Percentiles rank a stretch among this genome's conserved stretches.
phyloP scores from a whole-genome alignment of 2,888 invertebrate genomes.

The Hermaeophaga mercurialis region DNA sequence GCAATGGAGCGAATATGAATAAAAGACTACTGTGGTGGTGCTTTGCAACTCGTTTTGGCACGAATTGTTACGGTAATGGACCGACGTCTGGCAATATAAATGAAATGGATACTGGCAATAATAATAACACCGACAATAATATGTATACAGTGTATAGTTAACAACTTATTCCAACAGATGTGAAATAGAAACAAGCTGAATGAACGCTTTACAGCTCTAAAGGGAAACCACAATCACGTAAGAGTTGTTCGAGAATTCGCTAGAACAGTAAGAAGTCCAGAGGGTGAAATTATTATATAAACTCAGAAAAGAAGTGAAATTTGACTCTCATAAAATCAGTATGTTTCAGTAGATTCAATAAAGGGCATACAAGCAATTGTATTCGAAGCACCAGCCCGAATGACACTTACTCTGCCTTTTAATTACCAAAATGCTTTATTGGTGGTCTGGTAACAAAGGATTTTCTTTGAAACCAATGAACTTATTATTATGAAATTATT shows the following conservation, averaged over 20 bases:
- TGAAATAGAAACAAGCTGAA: neutral
- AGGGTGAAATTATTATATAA: neutral
- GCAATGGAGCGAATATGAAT: neutral
- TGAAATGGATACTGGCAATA: neutral
- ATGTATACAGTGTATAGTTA: constrained; percentile 1
- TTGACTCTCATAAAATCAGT: too few relatives aligned
- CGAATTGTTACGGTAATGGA: constrained; percentile 15
- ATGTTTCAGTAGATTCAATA: too few relatives aligned
- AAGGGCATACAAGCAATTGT: too few relatives aligned
- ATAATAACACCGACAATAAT: constrained; percentile 13
- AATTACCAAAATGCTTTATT: too few relatives aligned
- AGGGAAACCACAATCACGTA: neutral
- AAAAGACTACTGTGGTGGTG: constrained; percentile 2
- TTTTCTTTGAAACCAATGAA: too few relatives aligned
- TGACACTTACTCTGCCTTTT: too few relatives aligned
- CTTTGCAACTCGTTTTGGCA: constrained; percentile 1
- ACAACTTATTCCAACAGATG: neutral
- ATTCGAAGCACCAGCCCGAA: too few relatives aligned
- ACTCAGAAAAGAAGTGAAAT: too few relatives aligned
- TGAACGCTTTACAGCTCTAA: neutral
- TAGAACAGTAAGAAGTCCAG: neutral
- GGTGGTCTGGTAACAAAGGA: too few relatives aligned
- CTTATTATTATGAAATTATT: too few relatives aligned
- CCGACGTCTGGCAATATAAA: constrained; percentile 7
- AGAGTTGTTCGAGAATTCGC: neutral